Evolutionary conservation across 53 echinoderm and acorn worm genomes (phyloP).

Genomic region (Stichopus horrens): DNA sequence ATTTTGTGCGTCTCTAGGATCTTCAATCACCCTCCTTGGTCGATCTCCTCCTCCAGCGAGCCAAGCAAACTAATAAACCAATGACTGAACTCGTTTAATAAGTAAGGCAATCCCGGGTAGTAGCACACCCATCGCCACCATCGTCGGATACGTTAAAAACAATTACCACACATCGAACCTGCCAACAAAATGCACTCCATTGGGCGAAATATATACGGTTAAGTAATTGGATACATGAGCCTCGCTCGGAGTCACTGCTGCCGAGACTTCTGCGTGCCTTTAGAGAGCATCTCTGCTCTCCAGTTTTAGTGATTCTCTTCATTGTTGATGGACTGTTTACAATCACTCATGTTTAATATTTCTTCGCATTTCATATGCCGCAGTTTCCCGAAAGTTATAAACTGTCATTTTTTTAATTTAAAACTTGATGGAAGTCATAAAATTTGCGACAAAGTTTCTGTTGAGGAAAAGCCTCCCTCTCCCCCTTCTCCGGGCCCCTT

Average conservation of each 20-base stretch:
- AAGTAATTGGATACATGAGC: constrained; percentile 11
- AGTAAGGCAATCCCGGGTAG: neutral
- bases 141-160: constrained; percentile 7
- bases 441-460: constrained; percentile 34
- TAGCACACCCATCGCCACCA: neutral
- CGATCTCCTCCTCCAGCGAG: neutral
- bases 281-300: neutral
- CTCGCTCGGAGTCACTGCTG: neutral
- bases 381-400: constrained; percentile 1
- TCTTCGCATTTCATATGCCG: neutral
- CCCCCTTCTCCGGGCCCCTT: constrained; percentile 26
- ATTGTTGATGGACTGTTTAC: neutral
- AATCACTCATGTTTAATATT: neutral
- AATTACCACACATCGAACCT: neutral
- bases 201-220: neutral
- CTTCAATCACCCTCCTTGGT: neutral
- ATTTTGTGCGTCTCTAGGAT: too few relatives aligned
- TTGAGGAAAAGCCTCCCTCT: neutral
- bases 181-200: neutral
- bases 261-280: neutral
- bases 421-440: constrained; percentile 32
- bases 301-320: neutral
- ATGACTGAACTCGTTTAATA: neutral
- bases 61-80: neutral
- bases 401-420: constrained; percentile 43